Evolutionary conservation across 2,113 vertebrate species (phyloP), one percentile per base, ranked within the genome.

Genomic region (Protobothrops flavoviridis): DNA sequence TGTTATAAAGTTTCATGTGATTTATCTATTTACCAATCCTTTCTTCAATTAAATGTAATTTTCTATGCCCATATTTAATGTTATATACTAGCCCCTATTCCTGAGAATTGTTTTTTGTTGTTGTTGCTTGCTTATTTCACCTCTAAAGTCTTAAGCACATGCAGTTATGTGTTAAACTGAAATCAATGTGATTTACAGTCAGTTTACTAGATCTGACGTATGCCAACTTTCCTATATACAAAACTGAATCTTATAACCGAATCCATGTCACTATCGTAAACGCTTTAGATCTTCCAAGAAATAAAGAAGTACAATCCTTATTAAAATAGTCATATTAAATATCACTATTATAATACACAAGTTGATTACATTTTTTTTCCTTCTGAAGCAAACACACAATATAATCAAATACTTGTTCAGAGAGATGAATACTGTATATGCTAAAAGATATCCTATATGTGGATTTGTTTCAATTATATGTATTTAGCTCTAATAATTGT

Each of bases 321-420:
- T 15, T 94, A 89, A 93, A 95, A 93, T 93, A 93, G 92, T 33
- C 61, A 90, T 88, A 91, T 29, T 61, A 17, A 53, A 8, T 91
- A 10, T 33, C 93, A 93, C 86, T 93, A 94, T 94, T 94, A 93
- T 93, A 81, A 85, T 88, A 87, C 87, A n/a, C 4, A 23, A 43
- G 90, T 53, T 85, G 91, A 43, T 17, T 57, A 23, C 5, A 23
- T 81, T 9, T 81, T 81, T 20, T 81, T 8, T 43, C 33, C 95
- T 95, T 91, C 56, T 91, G 92, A 50, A 69, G 61, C 39, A 87
- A 89, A 13, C n/a, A 29, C 26, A 91, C 50, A 91, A 2, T 5
- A 93, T 85, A 26, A 59, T 52, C 11, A 39, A 85, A n/a, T 50
- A 87, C 43, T 61, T 93, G 95, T 90, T 17, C 23, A 90, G 93